These are phyloP conservation scores for Enteromius treurensis DNA, from an alignment of 2,797 vertebrate species.

Conservation along the genomic window DNA sequence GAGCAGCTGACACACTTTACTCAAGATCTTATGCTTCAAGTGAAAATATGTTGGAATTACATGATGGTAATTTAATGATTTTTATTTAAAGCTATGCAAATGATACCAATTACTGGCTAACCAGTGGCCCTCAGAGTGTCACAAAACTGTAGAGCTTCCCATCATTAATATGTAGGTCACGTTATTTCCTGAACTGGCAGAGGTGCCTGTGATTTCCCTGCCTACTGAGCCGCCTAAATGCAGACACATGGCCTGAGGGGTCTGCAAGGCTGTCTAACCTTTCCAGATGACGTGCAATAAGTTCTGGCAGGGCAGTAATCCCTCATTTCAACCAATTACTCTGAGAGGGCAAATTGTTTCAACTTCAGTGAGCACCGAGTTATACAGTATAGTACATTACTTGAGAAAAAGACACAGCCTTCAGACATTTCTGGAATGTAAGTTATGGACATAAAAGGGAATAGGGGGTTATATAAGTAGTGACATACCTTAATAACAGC, in stretches of 20 bases:
- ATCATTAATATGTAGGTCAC: slow-evolving; percentile 21
- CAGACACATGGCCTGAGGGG: slow-evolving; percentile 46
- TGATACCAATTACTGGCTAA: slow-evolving; percentile 20
- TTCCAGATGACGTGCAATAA: slow-evolving; percentile 61
- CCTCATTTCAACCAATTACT: slow-evolving; percentile 73
- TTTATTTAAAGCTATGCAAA: slow-evolving; percentile 19
- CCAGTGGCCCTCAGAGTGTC: background rate
- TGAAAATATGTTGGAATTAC: background rate
- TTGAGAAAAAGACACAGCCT: slow-evolving; percentile 28
- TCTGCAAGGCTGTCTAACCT: slow-evolving; percentile 50
- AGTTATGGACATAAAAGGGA: background rate
- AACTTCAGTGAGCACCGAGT: slow-evolving; percentile 46
- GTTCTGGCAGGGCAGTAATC: slow-evolving; percentile 69
- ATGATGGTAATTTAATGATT: background rate
- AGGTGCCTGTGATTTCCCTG: slow-evolving; percentile 2
- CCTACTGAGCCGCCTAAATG: slow-evolving; percentile 25
- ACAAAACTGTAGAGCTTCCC: background rate
- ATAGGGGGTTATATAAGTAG: background rate
- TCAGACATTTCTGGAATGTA: slow-evolving; percentile 1
- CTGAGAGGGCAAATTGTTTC: slow-evolving; percentile 64
- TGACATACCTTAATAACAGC: background rate
- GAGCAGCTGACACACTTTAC: background rate
- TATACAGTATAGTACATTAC: slow-evolving; percentile 22
- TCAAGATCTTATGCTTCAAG: background rate
- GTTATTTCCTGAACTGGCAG: slow-evolving; percentile 7